Base-by-base conservation (phyloP, 2,113 vertebrate species). In the Tylochromis polylepis region DNA sequence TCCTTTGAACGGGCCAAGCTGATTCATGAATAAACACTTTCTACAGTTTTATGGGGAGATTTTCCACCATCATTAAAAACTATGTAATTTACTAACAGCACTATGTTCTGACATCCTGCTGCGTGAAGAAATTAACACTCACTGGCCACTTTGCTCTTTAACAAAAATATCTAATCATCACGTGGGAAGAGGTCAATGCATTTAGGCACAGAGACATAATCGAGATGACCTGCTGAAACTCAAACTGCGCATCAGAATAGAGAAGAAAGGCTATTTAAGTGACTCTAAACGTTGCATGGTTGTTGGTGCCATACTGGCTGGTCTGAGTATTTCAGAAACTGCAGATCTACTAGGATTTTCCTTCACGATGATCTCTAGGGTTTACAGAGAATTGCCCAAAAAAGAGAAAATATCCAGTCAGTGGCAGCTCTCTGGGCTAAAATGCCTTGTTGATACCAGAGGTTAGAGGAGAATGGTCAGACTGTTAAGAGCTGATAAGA, bases 261-360 rank as follows among this genome's bases (percentile, higher is more conserved):
- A 46, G 67, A 72, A 43, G 38, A 72, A 67, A 41, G 36, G 62
- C 24, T 67, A 20, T 0, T 67, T 67, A 67, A 1, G 62, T 67
- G 34, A 41, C 38, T 27, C 22, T 70, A 0, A 72, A 72, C 1
- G 0, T 72, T 27, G 22, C 14, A 6, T 2, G 38, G n/a, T 72
- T 46, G 22, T 46, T 72, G 67, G 14, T 27, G 41, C 38, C 67
- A 27, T 1, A 72, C 22, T 43, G 14, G 41, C 22, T 18, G 22
- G 22, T 27, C 8, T 72, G 67, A 46, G 67, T 72, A 41, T 27
- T 67, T 67, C n/a, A 41, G 62, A 67, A 67, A 67, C 12, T 41
- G 2, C 11, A 1, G 4, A 38, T 65, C 62, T 67, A 41, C 62
- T 41, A 36, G 62, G 36, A 67, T 67, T 15, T 67, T 41, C n/a